Conservation (phyloP, 2,888 invertebrate species). For the Aquatica leii region DNA sequence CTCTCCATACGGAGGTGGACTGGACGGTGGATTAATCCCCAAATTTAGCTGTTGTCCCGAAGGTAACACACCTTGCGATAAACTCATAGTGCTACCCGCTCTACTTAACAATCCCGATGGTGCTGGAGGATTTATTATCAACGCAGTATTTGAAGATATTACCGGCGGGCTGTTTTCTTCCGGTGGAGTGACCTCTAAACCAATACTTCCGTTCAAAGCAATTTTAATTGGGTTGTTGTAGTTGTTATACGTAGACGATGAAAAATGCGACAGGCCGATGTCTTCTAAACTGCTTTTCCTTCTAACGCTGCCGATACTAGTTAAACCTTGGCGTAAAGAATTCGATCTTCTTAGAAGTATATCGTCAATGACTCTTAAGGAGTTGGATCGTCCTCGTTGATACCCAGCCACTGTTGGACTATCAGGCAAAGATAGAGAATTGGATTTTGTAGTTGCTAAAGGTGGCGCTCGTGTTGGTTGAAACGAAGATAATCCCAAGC, state of each 20-base stretch:
- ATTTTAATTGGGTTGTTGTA: slow-evolving; percentile 82
- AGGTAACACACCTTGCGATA: slow-evolving; percentile 53
- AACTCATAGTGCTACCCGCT: slow-evolving; percentile 55
- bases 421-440: slow-evolving; percentile 88
- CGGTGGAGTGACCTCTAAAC: slow-evolving; percentile 73
- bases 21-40: slow-evolving; percentile 53
- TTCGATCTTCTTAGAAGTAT: slow-evolving; percentile 83
- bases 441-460: slow-evolving; percentile 83
- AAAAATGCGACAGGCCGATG: slow-evolving; percentile 83
- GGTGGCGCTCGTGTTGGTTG: slow-evolving; percentile 78
- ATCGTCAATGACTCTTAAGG: slow-evolving; percentile 86
- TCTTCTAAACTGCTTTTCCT: slow-evolving; percentile 87
- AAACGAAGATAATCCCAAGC: slow-evolving; percentile 70
- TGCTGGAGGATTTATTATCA: slow-evolving; percentile 62
- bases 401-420: slow-evolving; percentile 84
- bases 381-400: slow-evolving; percentile 81
- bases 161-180: slow-evolving; percentile 66
- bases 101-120: slow-evolving; percentile 52
- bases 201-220: slow-evolving; percentile 85
- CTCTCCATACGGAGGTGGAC: slow-evolving; percentile 47
- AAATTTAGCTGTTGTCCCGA: slow-evolving; percentile 49
- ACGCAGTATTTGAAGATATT: slow-evolving; percentile 64
- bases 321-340: slow-evolving; percentile 82
- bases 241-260: slow-evolving; percentile 66
- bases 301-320: slow-evolving; percentile 68